phyloP scores from a whole-genome alignment of 2,888 invertebrate genomes.

The Cataglyphis albicans region DNA sequence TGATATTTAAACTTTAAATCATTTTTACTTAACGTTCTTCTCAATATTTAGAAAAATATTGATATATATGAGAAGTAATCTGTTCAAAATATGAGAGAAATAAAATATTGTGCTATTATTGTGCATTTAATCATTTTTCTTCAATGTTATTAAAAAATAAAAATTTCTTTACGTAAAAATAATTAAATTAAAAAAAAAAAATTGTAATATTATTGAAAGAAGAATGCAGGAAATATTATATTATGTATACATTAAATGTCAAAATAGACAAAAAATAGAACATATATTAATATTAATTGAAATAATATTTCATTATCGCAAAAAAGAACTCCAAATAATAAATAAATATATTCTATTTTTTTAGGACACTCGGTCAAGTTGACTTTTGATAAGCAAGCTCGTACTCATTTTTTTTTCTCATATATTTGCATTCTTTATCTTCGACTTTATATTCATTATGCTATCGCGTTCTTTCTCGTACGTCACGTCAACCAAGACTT shows the following conservation, averaged over 20 bases:
- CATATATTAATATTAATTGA: neutral
- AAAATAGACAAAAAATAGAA: neutral
- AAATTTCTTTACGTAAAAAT: neutral
- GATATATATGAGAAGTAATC: neutral
- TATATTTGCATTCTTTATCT: constrained; percentile 18
- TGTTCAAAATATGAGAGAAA: neutral
- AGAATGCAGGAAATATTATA: neutral
- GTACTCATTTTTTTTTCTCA: neutral
- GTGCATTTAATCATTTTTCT: neutral
- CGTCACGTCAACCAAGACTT: constrained; percentile 65
- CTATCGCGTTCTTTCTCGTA: neutral
- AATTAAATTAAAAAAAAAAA: neutral
- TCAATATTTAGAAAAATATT: neutral
- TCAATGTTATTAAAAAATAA: neutral
- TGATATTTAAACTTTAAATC: constrained; percentile 16
- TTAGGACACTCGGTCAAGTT: neutral
- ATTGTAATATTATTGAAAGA: neutral
- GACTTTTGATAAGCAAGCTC: neutral
- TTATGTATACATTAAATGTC: neutral
- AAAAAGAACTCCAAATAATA: neutral
- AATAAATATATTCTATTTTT: neutral
- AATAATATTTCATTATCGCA: neutral
- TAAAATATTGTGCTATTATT: neutral
- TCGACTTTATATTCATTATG: neutral
- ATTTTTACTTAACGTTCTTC: neutral